A percentile compares a stretch with the other conserved stretches of the same genome.
Conservation (phyloP, 1,140 invertebrate genomes). For the Aphis craccivora region DNA sequence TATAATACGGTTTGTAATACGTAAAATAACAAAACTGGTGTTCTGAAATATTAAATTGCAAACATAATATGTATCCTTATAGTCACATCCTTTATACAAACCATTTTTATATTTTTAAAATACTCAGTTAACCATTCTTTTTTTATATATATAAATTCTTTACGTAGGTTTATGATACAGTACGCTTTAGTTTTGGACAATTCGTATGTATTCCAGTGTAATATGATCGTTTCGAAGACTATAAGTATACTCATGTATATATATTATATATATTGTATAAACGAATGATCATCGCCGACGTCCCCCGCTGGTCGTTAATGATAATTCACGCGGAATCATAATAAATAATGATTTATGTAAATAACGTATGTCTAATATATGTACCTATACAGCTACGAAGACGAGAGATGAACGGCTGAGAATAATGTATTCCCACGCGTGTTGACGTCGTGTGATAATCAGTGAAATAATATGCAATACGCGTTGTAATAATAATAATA, state of each 20-base stretch:
- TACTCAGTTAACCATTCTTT: neutral
- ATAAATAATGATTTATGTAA: slow-evolving; percentile 19
- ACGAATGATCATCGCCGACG: neutral
- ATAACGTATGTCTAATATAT: neutral
- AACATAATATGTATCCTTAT: neutral
- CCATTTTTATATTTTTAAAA: neutral
- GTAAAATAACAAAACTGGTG: neutral
- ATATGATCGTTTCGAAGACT: neutral
- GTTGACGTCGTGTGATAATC: slow-evolving; percentile 12
- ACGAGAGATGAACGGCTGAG: neutral
- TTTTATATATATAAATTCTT: neutral
- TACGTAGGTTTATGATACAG: neutral
- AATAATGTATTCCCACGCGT: slow-evolving; percentile 3
- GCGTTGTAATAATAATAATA: neutral
- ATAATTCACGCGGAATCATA: neutral
- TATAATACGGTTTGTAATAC: neutral
- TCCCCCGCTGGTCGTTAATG: slow-evolving; percentile 2
- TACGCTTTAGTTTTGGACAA: neutral
- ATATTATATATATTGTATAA: neutral
- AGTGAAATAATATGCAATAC: neutral
- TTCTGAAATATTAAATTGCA: neutral
- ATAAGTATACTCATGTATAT: neutral
- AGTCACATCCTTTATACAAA: no score
- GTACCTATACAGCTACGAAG: neutral
- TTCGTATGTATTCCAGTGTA: neutral